Evolutionary conservation across 1,140 invertebrate species (phyloP).

Genomic region (Tribolium castaneum): DNA sequence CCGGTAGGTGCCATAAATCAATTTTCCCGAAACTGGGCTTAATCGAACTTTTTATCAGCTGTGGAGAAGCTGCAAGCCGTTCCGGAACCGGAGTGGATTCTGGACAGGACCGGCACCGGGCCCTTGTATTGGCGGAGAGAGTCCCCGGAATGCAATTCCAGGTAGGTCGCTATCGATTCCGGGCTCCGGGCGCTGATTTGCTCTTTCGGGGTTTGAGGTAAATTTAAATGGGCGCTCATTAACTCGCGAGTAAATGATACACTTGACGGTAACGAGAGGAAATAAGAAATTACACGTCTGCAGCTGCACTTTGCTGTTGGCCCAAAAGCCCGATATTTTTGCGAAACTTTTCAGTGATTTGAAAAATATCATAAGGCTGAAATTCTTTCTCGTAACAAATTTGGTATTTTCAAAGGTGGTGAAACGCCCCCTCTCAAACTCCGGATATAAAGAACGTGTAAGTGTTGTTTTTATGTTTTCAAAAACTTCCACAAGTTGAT

Average conservation of each 20-base stretch:
- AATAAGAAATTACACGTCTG: neutral
- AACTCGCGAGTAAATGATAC: neutral
- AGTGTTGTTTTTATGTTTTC: neutral
- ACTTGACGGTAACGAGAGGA: neutral
- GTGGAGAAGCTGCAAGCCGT: constrained; percentile 53
- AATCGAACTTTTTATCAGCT: neutral
- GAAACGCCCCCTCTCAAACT: neutral
- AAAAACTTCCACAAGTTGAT: constrained; percentile 11
- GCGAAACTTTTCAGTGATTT: neutral
- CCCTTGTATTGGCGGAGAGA: constrained; percentile 66
- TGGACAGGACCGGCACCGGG: constrained; percentile 65
- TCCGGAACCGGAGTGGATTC: constrained; percentile 66
- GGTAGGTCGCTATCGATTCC: constrained; percentile 47
- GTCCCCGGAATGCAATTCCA: constrained; percentile 56
- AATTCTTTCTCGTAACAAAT: constrained; percentile 33
- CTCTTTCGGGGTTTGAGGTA: neutral
- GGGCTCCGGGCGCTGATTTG: neutral
- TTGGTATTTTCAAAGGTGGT: constrained; percentile 17
- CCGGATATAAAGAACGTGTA: neutral
- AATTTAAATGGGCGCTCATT: neutral
- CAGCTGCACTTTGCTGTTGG: neutral
- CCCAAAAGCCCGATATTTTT: neutral
- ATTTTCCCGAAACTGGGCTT: neutral
- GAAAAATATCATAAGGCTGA: constrained; percentile 7
- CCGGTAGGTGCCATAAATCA: constrained; percentile 15